Conservation (phyloP, 2,113 vertebrate genomes). For the Sarotherodon lohbergeri region DNA sequence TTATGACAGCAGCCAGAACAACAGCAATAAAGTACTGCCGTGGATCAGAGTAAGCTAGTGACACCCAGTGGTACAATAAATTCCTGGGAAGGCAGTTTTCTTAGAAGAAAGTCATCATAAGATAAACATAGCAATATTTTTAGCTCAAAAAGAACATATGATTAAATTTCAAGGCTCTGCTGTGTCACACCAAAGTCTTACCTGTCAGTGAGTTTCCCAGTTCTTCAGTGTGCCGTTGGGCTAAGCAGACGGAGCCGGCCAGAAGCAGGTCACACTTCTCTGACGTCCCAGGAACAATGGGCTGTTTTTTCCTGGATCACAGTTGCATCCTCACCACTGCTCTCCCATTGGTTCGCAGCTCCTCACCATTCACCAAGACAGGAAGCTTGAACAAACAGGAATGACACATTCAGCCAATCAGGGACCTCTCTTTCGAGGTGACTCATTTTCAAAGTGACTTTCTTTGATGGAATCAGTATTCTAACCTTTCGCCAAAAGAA, state of each 20-base stretch:
- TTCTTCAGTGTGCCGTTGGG: not conserved
- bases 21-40: not conserved
- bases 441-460: slow-evolving; percentile 65
- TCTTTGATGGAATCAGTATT: slow-evolving; percentile 25
- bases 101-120: not conserved
- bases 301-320: slow-evolving; percentile 74
- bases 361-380: slow-evolving; percentile 54
- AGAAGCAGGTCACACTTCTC: slow-evolving; percentile 50
- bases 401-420: slow-evolving; percentile 53
- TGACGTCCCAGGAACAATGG: slow-evolving; percentile 65
- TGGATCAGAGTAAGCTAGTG: not conserved
- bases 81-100: not conserved
- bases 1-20: not conserved
- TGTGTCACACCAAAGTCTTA: not conserved
- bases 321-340: slow-evolving; percentile 60
- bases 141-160: not conserved
- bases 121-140: not conserved
- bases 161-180: not conserved
- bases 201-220: slow-evolving; percentile 15
- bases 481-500: not conserved
- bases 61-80: not conserved
- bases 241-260: not conserved
- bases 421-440: not conserved
- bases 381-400: slow-evolving; percentile 69
- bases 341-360: slow-evolving; percentile 52